Evolutionary conservation across 2,797 vertebrate genomes (phyloP), one percentile per base, ranked within the genome.

Genomic region (Eremophila alpestris): DNA sequence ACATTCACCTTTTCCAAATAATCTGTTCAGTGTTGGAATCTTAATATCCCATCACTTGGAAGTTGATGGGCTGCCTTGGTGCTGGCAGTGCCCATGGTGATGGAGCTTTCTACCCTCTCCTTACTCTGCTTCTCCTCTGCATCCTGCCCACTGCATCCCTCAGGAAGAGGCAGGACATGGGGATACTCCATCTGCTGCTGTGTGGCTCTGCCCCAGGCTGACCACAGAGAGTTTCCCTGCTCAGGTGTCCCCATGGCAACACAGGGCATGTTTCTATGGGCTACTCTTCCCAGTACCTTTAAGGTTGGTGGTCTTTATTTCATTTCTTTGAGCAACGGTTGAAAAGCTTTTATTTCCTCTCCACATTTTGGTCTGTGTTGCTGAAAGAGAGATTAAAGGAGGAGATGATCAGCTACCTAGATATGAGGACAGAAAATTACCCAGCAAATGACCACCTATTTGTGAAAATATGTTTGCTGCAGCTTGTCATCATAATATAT

Each of bases 111-210:
- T 40, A 12, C 9, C 27, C 18, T 3, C 12, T 69, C 77, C 36
- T 65, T 4, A 2, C 22, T 16, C 38, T 52, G 38, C 54, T 60
- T 13, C 3, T 34, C 21, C 51, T 10, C 51, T 13, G 26, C 46
- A 56, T 18, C 52, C 73, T 40, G n/a, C 7, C 29, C 36, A 9
- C 45, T 8, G 18, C 36, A 46, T 20, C 74, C 84, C 41, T 22
- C 0, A 12, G 65, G 41, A 76, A 32, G 49, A 1, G 48, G 9
- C 4, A 5, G 4, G 9, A 16, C 16, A 16, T 0, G 9, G 48
- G 56, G 64, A 59, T 13, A 16, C 2, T n/a, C 0, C 3, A 38
- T 5, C 40, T 64, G 54, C 63, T 46, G 10, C 24, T 6, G 16
- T 7, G 13, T 1, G n/a, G 13, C 52, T 59, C 81, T 76, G 49